Evolutionary conservation across 2,888 invertebrate genomes (phyloP).

Genomic region (Xestia ashworthii): DNA sequence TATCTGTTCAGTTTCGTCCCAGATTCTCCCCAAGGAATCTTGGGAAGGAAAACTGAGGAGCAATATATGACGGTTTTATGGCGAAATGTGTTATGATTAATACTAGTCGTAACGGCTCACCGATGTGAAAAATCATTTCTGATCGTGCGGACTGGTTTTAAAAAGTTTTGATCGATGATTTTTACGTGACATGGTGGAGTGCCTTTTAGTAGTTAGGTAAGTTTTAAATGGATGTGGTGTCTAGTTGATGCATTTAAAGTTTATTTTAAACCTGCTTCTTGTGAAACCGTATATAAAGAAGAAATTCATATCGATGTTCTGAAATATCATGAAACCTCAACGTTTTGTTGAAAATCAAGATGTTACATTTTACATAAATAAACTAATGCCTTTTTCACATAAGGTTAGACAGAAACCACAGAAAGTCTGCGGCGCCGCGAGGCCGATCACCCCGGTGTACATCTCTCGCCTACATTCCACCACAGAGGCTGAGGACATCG

Average conservation of each 20-base stretch:
- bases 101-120: slow-evolving; percentile 41
- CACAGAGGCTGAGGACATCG: no score
- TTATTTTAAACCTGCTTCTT: background rate
- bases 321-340: background rate
- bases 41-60: slow-evolving; percentile 64
- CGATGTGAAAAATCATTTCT: slow-evolving; percentile 50
- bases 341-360: background rate
- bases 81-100: slow-evolving; percentile 44
- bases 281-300: background rate
- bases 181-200: background rate
- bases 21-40: slow-evolving; percentile 62
- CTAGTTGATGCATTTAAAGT: background rate
- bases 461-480: no score
- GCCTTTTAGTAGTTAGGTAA: background rate
- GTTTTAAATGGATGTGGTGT: background rate
- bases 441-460: no score
- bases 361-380: no score
- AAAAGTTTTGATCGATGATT: slow-evolving; percentile 33
- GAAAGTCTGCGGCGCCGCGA: no score
- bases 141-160: background rate
- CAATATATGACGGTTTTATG: slow-evolving; percentile 40
- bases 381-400: no score
- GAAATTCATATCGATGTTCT: background rate
- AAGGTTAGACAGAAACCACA: no score
- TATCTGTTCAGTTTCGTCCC: slow-evolving; percentile 68